These are phyloP conservation scores for Phyllotis vaccarum DNA, from an alignment of 2,797 vertebrate genomes.

Conservation along the genomic window DNA sequence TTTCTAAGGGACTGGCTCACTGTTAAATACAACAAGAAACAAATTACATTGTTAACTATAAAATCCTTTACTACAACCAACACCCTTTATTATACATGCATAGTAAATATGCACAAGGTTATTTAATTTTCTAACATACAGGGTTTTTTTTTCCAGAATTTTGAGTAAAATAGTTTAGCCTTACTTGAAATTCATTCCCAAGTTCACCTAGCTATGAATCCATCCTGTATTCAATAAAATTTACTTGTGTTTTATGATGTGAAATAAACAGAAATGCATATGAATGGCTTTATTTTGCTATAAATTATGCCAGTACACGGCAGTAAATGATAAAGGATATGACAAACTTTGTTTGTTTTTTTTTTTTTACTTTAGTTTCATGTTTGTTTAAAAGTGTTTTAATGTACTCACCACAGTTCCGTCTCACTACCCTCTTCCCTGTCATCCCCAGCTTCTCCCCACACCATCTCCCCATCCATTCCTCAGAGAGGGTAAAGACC, in stretches of 20 bases:
- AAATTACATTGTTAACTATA: constrained; percentile 47
- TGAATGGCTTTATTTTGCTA: neutral
- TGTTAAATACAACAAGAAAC: constrained; percentile 3
- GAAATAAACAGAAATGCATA: constrained; percentile 19
- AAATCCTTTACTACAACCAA: neutral
- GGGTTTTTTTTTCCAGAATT: constrained; percentile 5
- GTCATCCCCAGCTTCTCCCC: no score
- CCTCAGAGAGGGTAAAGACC: no score
- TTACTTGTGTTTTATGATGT: constrained; percentile 12
- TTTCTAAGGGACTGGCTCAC: constrained; percentile 37
- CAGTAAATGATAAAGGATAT: neutral
- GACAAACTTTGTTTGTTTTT: neutral
- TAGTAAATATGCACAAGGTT: neutral
- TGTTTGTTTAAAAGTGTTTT: no score
- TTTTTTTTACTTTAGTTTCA: no score
- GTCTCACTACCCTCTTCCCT: no score
- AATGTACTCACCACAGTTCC: no score
- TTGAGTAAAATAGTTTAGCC: constrained; percentile 6
- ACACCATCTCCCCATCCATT: no score
- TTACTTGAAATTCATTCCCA: neutral
- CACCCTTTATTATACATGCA: neutral
- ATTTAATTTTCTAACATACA: neutral
- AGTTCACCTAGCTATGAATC: neutral
- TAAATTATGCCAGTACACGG: neutral
- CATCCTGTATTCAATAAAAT: constrained; percentile 5